phyloP scores from a whole-genome alignment of 1,140 invertebrate species.

The Popillia japonica region DNA sequence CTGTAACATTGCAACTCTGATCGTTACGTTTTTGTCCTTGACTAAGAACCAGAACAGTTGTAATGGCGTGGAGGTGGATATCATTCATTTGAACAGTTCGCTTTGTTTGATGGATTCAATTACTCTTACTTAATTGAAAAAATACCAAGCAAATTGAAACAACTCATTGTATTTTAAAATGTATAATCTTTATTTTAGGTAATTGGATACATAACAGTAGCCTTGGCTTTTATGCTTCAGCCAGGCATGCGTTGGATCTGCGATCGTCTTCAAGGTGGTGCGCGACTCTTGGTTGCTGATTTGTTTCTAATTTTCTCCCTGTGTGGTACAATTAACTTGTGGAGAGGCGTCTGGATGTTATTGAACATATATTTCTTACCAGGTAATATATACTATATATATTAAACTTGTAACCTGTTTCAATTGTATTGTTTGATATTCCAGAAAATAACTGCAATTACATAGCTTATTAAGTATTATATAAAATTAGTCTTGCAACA shows the following conservation, averaged over 20 bases:
- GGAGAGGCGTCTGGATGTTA: conserved; percentile 85
- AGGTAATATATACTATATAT: conserved; percentile 61
- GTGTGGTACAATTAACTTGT: conserved; percentile 84
- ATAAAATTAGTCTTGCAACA: too few relatives aligned
- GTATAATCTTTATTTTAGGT: conserved; percentile 64
- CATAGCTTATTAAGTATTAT: too few relatives aligned
- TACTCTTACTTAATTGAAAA: conserved; percentile 19
- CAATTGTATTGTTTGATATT: too few relatives aligned
- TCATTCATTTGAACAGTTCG: background rate
- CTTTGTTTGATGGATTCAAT: background rate
- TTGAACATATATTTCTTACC: conserved; percentile 82
- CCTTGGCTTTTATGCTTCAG: conserved; percentile 77
- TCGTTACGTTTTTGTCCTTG: background rate
- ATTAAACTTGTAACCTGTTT: background rate
- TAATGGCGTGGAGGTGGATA: background rate
- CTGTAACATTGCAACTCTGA: background rate
- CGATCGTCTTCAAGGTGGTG: conserved; percentile 69
- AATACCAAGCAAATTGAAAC: conserved; percentile 22
- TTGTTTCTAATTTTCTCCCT: conserved; percentile 79
- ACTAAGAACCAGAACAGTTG: background rate
- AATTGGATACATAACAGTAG: conserved; percentile 76
- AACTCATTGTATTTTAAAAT: conserved; percentile 10
- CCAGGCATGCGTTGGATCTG: conserved; percentile 74
- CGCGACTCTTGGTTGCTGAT: conserved; percentile 75
- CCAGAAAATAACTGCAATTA: too few relatives aligned